Conservation (phyloP, 2,113 vertebrate genomes). For the Pomatorhinus ruficollis region DNA sequence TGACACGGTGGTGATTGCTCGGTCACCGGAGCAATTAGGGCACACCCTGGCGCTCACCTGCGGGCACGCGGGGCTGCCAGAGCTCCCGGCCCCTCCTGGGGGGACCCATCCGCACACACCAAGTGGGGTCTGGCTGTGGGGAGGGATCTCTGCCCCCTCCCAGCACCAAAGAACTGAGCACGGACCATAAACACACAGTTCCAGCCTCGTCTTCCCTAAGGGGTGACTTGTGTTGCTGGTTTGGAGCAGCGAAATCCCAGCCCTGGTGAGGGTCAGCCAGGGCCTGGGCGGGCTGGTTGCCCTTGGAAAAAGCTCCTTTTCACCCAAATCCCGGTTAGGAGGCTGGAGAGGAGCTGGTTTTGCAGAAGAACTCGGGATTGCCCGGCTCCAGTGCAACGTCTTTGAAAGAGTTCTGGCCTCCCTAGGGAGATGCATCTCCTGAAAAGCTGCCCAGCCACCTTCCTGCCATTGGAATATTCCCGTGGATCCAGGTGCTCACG, state of each 20-base stretch:
- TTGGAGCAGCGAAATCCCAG: neutral
- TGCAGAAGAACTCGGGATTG: neutral
- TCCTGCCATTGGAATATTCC: neutral
- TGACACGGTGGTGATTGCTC: neutral
- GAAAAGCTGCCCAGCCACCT: neutral
- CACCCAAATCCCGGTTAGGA: rapidly evolving
- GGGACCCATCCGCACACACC: neutral
- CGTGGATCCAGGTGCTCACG: neutral
- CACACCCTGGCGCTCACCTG: neutral
- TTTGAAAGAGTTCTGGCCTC: neutral
- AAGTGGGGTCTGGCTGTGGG: rapidly evolving
- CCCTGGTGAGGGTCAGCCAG: neutral
- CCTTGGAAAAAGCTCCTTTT: neutral
- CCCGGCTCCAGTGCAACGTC: rapidly evolving
- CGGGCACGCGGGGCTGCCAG: rapidly evolving
- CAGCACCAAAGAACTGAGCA: neutral
- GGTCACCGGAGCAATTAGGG: neutral
- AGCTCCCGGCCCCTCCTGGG: neutral
- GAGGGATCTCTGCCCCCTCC: neutral
- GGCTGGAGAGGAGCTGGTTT: neutral
- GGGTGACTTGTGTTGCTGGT: neutral
- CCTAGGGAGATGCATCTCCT: neutral
- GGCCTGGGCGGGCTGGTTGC: rapidly evolving
- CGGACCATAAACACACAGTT: rapidly evolving
- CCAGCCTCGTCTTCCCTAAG: neutral